Evolutionary conservation across 2,888 invertebrate species (phyloP).

Genomic region (Saturnia japonica): DNA sequence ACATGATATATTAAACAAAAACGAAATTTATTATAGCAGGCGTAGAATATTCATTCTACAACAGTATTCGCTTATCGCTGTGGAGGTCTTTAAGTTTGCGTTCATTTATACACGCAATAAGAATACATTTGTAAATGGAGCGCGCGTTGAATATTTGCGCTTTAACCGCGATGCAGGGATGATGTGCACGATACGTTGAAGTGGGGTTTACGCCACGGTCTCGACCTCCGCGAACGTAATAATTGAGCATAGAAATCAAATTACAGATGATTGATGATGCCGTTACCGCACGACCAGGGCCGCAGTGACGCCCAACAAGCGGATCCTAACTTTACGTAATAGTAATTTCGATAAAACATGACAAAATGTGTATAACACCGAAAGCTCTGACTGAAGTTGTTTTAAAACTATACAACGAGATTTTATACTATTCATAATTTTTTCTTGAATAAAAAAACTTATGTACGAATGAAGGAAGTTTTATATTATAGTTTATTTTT

Average conservation of each 20-base stretch:
- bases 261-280: constrained; percentile 81
- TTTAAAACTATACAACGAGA: not conserved
- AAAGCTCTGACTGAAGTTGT: not conserved
- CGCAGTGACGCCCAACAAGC: constrained; percentile 70
- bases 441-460: not conserved
- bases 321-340: constrained; percentile 75
- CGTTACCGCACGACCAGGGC: constrained; percentile 78
- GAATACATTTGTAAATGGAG: constrained; percentile 1
- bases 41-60: not conserved
- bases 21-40: constrained; percentile 13
- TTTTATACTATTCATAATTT: too few species aligned
- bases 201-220: constrained; percentile 56
- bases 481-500: too few species aligned
- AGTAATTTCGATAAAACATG: constrained; percentile 68
- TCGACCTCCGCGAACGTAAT: constrained; percentile 79
- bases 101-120: not conserved
- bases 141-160: constrained; percentile 35
- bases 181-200: constrained; percentile 56
- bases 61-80: constrained; percentile 4
- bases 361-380: constrained; percentile 21
- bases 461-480: not conserved
- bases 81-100: not conserved
- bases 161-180: constrained; percentile 41
- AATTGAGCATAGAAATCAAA: constrained; percentile 83
- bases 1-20: constrained; percentile 26